Percentiles rank a stretch among this genome's conserved stretches.
Evolutionary conservation across 1,140 invertebrate genomes (phyloP).

Genomic region (Steinernema khuongi): DNA sequence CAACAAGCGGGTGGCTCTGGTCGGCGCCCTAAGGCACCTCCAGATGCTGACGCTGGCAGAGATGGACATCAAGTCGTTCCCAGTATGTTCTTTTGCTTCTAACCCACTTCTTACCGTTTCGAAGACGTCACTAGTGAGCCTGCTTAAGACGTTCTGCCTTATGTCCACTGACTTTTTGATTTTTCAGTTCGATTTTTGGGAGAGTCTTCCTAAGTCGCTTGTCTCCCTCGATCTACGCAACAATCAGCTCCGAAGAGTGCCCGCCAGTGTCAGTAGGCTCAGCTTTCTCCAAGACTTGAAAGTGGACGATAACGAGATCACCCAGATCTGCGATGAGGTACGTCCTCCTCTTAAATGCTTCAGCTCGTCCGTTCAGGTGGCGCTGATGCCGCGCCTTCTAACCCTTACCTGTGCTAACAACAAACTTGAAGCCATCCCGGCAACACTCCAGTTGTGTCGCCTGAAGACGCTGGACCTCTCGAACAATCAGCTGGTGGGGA

Average conservation of each 20-base stretch:
- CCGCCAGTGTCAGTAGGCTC: not conserved
- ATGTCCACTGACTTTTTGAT: not conserved
- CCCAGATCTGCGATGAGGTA: not conserved
- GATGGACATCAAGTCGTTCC: not conserved
- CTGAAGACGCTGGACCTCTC: not conserved
- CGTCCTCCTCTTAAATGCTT: not conserved
- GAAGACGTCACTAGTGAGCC: too few species aligned
- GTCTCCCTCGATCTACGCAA: not conserved
- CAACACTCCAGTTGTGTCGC: not conserved
- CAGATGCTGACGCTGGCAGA: not conserved
- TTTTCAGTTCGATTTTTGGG: conserved; percentile 5
- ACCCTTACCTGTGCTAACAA: not conserved
- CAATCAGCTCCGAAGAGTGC: not conserved
- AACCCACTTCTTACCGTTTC: too few species aligned
- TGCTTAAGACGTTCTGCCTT: not conserved
- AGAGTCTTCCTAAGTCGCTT: not conserved
- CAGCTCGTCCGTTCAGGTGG: not conserved
- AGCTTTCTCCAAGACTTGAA: not conserved
- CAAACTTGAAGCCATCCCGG: not conserved
- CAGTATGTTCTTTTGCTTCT: not conserved
- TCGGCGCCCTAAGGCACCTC: not conserved
- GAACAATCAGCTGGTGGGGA: not conserved
- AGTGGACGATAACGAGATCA: not conserved
- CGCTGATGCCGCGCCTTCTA: not conserved
- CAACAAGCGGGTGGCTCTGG: not conserved